Evolutionary conservation across 2,888 invertebrate genomes (phyloP).

Genomic region (Rhingia rostrata): DNA sequence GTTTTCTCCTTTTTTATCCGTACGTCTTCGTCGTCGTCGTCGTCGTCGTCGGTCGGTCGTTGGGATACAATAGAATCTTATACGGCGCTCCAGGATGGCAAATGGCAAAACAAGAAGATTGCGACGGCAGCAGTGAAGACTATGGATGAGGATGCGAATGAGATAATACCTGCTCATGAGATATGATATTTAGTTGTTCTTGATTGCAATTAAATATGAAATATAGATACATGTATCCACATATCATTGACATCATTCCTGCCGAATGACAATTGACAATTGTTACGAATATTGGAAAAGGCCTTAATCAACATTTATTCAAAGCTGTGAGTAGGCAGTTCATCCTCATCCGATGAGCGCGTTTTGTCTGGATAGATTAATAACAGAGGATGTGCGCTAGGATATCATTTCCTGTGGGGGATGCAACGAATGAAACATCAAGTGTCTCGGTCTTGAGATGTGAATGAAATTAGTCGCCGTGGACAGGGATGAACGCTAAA

Average conservation of each 20-base stretch:
- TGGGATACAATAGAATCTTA: conserved; percentile 38
- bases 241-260: conserved; percentile 5
- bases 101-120: conserved; percentile 39
- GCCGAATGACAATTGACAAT: conserved; percentile 43
- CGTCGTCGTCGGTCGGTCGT: not conserved
- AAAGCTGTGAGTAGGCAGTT: conserved; percentile 37
- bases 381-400: conserved; percentile 31
- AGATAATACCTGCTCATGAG: conserved; percentile 56
- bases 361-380: conserved; percentile 14
- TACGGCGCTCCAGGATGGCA: conserved; percentile 22
- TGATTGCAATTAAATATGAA: conserved; percentile 65
- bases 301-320: conserved; percentile 61
- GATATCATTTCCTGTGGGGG: conserved; percentile 37
- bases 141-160: not conserved
- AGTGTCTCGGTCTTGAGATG: conserved; percentile 29
- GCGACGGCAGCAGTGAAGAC: not conserved
- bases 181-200: conserved; percentile 47
- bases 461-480: not conserved
- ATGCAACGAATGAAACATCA: not conserved
- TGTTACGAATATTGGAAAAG: conserved; percentile 39
- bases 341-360: conserved; percentile 20
- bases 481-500: not conserved
- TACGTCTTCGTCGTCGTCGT: not conserved
- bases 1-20: conserved; percentile 24
- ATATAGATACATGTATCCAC: conserved; percentile 2